Conservation (phyloP, 2,797 vertebrate species). For the Gadopsis bispinosus region DNA sequence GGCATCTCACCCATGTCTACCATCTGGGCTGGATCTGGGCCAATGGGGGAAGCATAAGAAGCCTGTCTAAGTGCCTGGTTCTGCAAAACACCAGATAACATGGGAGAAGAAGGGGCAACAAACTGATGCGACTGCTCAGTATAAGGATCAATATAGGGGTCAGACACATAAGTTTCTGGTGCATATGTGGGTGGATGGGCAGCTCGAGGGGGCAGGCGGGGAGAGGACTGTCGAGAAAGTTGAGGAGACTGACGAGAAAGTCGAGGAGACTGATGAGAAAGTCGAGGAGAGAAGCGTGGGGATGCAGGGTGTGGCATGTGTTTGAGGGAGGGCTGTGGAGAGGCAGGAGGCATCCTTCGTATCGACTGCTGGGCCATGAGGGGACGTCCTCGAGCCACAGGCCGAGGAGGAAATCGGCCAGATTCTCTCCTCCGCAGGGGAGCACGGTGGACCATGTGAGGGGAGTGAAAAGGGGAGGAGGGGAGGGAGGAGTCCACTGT, state of each 20-base stretch:
- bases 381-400: constrained; percentile 83
- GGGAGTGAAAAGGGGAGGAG: constrained; percentile 79
- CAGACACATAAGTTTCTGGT: constrained; percentile 44
- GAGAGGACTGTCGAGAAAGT: constrained; percentile 74
- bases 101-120: constrained; percentile 59
- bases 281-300: constrained; percentile 67
- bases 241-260: constrained; percentile 74
- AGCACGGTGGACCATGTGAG: constrained; percentile 71
- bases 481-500: constrained; percentile 75
- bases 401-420: constrained; percentile 70
- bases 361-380: constrained; percentile 75
- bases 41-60: constrained; percentile 57
- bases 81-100: constrained; percentile 67
- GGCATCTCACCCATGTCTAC: constrained; percentile 55
- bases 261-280: constrained; percentile 74
- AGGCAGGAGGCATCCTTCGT: constrained; percentile 71
- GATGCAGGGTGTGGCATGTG: constrained; percentile 69
- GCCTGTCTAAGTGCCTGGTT: constrained; percentile 63
- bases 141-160: constrained; percentile 54
- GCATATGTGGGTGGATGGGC: constrained; percentile 45
- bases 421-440: constrained; percentile 74
- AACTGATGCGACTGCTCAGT: constrained; percentile 50
- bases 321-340: constrained; percentile 82
- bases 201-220: constrained; percentile 32
- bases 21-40: constrained; percentile 50